phyloP scores from a whole-genome alignment of 2,888 invertebrate genomes.

The Epinotia demarniana region DNA sequence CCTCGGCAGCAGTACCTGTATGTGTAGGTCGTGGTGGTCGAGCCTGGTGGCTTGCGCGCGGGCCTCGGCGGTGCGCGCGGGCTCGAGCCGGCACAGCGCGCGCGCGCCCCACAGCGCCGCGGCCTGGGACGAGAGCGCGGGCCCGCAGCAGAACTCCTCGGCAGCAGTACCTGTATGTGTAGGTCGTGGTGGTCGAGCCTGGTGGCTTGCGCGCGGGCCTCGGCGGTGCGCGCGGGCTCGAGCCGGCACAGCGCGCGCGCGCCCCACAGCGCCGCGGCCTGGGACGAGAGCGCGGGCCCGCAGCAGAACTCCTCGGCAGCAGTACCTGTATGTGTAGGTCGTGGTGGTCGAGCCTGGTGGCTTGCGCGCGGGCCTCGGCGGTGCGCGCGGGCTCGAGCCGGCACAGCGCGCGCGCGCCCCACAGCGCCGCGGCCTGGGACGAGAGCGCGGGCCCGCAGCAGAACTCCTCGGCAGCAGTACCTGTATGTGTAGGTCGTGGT shows the following conservation, averaged over 20 bases:
- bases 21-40: conserved; percentile 12
- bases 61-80: conserved; percentile 10
- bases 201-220: conserved; percentile 5
- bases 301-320: too few species aligned
- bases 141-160: too few species aligned
- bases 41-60: conserved; percentile 1
- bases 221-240: conserved; percentile 5
- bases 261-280: too few species aligned
- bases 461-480: too few species aligned
- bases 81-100: conserved; percentile 12
- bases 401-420: conserved; percentile 21
- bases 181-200: conserved; percentile 13
- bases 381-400: conserved; percentile 10
- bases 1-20: too few species aligned
- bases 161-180: conserved; percentile 26
- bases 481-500: conserved; percentile 20
- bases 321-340: conserved; percentile 26
- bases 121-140: too few species aligned
- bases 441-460: too few species aligned
- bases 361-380: background rate
- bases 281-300: too few species aligned
- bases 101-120: conserved; percentile 25
- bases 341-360: conserved; percentile 9
- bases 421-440: too few species aligned
- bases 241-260: conserved; percentile 18